Percentiles rank a stretch among this genome's conserved stretches.
Evolutionary conservation across 1,140 invertebrate species (phyloP).

Genomic region (Ectropis grisescens): DNA sequence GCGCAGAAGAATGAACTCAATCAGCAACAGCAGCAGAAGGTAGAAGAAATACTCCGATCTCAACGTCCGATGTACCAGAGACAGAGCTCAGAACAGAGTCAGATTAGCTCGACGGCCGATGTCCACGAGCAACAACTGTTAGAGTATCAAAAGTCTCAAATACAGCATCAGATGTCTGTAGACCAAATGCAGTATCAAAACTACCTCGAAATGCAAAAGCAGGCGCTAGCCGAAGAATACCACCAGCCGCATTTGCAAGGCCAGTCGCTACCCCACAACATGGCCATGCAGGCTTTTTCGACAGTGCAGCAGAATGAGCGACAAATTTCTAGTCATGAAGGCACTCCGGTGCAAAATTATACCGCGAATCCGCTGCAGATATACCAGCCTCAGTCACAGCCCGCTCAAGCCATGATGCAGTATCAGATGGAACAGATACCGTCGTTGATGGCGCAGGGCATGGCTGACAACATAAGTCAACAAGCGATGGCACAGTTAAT

Average conservation of each 20-base stretch:
- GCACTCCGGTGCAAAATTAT: constrained; percentile 63
- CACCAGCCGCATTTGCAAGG: constrained; percentile 51
- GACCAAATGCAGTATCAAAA: constrained; percentile 53
- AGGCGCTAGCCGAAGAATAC: constrained; percentile 35
- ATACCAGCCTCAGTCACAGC: constrained; percentile 44
- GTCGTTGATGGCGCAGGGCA: constrained; percentile 11
- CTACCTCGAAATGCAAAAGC: constrained; percentile 39
- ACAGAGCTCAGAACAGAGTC: constrained; percentile 55
- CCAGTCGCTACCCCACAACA: constrained; percentile 49
- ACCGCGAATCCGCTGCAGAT: constrained; percentile 54
- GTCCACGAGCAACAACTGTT: constrained; percentile 44
- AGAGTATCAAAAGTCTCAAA: constrained; percentile 53
- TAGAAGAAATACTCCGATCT: constrained; percentile 50
- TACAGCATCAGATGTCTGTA: constrained; percentile 49
- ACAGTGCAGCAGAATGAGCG: constrained; percentile 48
- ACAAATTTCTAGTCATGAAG: constrained; percentile 69
- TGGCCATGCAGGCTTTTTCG: constrained; percentile 38
- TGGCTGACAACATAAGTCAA: constrained; percentile 7
- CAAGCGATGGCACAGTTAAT: constrained; percentile 17
- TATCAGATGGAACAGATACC: constrained; percentile 15
- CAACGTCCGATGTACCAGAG: constrained; percentile 53
- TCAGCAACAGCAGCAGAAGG: constrained; percentile 66
- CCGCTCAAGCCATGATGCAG: constrained; percentile 33
- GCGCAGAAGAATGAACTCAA: constrained; percentile 68
- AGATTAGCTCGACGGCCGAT: constrained; percentile 44